These are phyloP conservation scores for Gymnogyps californianus DNA, from an alignment of 2,113 vertebrate genomes.

Conservation along the genomic window DNA sequence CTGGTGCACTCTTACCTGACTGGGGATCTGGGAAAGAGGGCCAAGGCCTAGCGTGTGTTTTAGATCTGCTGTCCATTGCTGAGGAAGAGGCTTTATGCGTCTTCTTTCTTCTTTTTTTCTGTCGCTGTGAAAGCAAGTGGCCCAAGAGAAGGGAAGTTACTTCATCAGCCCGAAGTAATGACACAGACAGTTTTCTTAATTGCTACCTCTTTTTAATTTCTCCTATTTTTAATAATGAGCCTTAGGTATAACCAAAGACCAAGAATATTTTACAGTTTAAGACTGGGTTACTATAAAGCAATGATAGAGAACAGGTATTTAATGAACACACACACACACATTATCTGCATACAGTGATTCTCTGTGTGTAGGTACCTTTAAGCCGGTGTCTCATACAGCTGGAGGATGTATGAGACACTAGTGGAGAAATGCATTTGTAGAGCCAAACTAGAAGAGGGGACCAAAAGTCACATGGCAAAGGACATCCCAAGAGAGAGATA, in stretches of 20 bases:
- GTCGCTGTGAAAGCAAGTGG: conserved; percentile 56
- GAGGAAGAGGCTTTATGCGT: conserved; percentile 65
- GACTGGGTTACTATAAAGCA: not conserved
- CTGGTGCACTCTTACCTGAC: conserved; percentile 37
- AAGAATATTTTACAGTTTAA: not conserved
- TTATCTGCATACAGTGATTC: not conserved
- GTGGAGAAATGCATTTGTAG: not conserved
- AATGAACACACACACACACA: not conserved
- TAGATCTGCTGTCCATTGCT: conserved; percentile 40
- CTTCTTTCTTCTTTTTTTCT: conserved; percentile 83
- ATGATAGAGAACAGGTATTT: not conserved
- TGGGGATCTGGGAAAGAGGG: conserved; percentile 26
- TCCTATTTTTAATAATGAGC: not conserved
- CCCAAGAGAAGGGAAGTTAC: not conserved
- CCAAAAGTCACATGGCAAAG: not conserved
- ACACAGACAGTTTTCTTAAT: not conserved
- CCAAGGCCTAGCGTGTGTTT: not conserved
- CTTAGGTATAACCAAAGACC: not conserved
- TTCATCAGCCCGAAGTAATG: not conserved
- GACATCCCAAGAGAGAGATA: not conserved
- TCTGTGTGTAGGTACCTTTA: not conserved
- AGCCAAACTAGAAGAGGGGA: not conserved
- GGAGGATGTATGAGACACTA: not conserved
- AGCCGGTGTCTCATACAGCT: not conserved
- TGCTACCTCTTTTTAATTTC: not conserved